A percentile compares a stretch with the other conserved stretches of the same genome.
Conservation (phyloP, 2,797 vertebrate species). For the Hemitrygon akajei region DNA sequence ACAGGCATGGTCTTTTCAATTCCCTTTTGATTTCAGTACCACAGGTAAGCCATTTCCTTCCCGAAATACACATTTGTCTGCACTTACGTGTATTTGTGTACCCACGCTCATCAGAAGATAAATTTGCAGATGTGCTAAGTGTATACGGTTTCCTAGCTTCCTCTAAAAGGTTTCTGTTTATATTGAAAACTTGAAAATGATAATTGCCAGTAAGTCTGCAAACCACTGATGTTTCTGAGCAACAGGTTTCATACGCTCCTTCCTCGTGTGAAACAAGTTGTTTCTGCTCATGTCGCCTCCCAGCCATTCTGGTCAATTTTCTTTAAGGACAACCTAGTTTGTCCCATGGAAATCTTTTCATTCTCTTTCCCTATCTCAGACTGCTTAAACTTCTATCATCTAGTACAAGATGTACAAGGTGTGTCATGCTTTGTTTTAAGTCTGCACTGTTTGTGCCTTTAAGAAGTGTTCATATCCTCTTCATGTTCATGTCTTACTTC, state of each 20-base stretch:
- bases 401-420: background rate
- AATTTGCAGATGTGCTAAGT: background rate
- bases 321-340: background rate
- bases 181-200: background rate
- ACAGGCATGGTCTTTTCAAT: too few relatives aligned
- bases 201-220: background rate
- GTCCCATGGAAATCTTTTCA: background rate
- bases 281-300: background rate
- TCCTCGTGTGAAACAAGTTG: background rate
- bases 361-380: background rate
- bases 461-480: background rate
- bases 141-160: background rate
- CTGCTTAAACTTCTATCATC: background rate
- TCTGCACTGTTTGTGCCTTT: background rate
- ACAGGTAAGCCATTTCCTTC: too few relatives aligned
- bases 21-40: background rate
- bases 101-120: too few relatives aligned
- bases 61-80: background rate
- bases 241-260: background rate
- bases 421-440: background rate
- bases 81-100: background rate
- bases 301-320: background rate
- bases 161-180: background rate
- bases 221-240: background rate
- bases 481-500: background rate